These are phyloP conservation scores for Petrocephalus sullivani DNA, from an alignment of 2,797 vertebrate species.

Conservation along the genomic window DNA sequence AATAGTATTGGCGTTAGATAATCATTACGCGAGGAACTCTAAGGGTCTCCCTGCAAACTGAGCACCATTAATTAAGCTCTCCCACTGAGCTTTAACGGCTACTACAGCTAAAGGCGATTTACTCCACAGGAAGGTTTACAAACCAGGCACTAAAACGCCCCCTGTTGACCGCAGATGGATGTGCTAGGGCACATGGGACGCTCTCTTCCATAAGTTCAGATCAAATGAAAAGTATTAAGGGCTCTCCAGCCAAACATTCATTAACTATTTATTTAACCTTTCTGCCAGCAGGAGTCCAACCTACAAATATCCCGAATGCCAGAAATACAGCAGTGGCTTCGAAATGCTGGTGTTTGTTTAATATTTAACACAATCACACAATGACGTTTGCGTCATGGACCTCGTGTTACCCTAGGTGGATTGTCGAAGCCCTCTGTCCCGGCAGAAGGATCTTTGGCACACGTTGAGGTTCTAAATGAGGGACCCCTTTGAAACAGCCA, in stretches of 20 bases:
- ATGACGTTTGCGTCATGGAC: background rate
- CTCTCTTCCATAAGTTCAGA: background rate
- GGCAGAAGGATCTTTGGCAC: background rate
- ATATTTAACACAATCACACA: background rate
- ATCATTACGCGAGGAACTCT: conserved; percentile 23
- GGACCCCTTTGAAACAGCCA: background rate
- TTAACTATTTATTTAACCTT: conserved; percentile 19
- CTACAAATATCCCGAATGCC: background rate
- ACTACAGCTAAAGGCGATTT: background rate
- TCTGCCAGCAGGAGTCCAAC: background rate
- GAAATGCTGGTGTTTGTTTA: background rate
- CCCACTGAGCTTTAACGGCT: conserved; percentile 25
- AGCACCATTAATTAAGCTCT: conserved; percentile 38
- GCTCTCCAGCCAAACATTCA: background rate
- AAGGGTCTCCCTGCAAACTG: background rate
- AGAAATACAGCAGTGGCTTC: background rate
- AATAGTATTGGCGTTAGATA: conserved; percentile 5
- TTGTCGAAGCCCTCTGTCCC: background rate
- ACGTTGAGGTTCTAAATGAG: background rate
- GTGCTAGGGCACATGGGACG: background rate
- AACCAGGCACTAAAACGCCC: background rate
- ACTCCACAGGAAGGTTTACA: background rate
- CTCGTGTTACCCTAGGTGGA: background rate
- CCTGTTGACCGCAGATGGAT: background rate
- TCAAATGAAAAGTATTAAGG: background rate